Percentiles rank a stretch among this genome's conserved stretches.
phyloP scores from a whole-genome alignment of 2,888 invertebrate species.

The Atethmia centrago region DNA sequence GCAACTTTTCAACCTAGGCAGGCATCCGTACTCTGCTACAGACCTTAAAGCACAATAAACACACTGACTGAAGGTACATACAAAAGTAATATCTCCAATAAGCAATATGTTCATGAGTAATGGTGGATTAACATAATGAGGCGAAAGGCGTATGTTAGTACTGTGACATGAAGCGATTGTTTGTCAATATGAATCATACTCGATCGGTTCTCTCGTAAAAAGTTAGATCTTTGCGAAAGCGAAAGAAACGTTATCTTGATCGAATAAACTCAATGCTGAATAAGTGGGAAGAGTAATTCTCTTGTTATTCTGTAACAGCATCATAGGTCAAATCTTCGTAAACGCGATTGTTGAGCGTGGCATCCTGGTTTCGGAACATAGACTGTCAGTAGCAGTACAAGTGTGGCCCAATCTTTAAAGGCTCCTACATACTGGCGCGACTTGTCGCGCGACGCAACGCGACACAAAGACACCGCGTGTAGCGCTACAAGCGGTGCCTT shows the following conservation, averaged over 20 bases:
- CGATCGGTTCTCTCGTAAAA: constrained; percentile 49
- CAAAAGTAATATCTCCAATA: constrained; percentile 47
- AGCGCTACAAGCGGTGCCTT: no score
- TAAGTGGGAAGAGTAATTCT: constrained; percentile 32
- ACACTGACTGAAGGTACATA: constrained; percentile 3
- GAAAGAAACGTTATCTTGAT: constrained; percentile 44
- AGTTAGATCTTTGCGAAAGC: constrained; percentile 32
- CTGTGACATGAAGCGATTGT: constrained; percentile 61
- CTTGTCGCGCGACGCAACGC: no score
- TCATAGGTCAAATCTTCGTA: no score
- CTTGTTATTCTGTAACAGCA: constrained; percentile 18
- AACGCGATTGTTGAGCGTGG: no score
- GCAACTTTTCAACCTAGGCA: no score
- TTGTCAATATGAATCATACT: constrained; percentile 60
- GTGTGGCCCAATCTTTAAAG: no score
- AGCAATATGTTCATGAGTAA: constrained; percentile 62
- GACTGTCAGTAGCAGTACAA: no score
- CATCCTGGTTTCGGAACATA: no score
- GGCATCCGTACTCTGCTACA: no score
- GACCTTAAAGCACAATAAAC: constrained; percentile 4
- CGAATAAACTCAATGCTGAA: constrained; percentile 28
- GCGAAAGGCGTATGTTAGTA: constrained; percentile 71
- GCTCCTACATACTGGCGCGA: no score
- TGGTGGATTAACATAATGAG: constrained; percentile 71
- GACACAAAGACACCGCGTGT: no score